A percentile compares a stretch with the other conserved stretches of the same genome.
Evolutionary conservation across 2,113 vertebrate genomes (phyloP).

Genomic region (Perca schrenkii): DNA sequence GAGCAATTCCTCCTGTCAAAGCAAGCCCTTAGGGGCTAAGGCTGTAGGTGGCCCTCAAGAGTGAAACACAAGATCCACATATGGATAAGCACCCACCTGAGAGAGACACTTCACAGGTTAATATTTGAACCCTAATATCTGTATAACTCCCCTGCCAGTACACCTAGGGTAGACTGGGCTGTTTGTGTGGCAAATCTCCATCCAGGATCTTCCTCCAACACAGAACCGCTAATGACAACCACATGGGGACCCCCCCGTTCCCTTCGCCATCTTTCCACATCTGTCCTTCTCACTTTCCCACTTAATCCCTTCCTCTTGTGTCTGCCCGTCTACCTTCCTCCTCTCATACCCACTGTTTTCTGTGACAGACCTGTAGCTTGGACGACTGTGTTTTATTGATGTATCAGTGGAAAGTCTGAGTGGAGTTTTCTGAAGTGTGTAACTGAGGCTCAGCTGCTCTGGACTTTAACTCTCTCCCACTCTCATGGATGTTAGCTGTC

Average conservation of each 20-base stretch:
- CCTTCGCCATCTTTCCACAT: conserved; percentile 42
- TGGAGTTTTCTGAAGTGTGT: conserved; percentile 30
- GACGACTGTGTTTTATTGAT: conserved; percentile 37
- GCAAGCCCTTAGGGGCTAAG: not conserved
- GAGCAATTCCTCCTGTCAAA: conserved; percentile 27
- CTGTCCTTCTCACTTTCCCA: conserved; percentile 49
- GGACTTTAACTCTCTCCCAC: conserved; percentile 55
- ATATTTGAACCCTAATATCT: conserved; percentile 31
- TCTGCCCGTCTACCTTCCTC: conserved; percentile 47
- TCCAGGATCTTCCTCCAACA: not conserved
- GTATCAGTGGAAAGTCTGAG: conserved; percentile 63
- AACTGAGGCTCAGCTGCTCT: conserved; percentile 38
- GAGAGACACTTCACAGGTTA: conserved; percentile 24
- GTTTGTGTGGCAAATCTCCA: conserved; percentile 19
- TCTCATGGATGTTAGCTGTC: conserved; percentile 68
- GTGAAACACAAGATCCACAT: conserved; percentile 43
- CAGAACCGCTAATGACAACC: conserved; percentile 61
- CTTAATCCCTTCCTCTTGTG: conserved; percentile 63
- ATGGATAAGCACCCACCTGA: conserved; percentile 31
- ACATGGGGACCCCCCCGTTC: conserved; percentile 48
- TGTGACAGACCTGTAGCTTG: conserved; percentile 3
- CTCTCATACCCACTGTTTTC: conserved; percentile 36
- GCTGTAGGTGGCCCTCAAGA: conserved; percentile 13
- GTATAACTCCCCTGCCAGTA: not conserved
- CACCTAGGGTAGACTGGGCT: conserved; percentile 16